Evolutionary conservation across 53 echinoderm and acorn worm genomes (phyloP).

Genomic region (Antedon mediterranea): DNA sequence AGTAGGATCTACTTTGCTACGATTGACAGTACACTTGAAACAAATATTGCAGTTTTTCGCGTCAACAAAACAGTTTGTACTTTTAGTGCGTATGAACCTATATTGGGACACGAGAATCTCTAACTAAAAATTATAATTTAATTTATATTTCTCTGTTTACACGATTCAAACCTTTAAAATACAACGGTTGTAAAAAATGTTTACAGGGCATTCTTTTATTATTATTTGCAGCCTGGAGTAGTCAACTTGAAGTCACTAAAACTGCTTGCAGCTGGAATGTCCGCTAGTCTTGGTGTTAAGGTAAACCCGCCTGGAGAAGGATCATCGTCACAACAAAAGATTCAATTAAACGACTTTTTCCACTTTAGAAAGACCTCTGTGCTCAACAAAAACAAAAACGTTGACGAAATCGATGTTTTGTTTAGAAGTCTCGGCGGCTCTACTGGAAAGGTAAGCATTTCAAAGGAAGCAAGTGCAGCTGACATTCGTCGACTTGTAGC

Average conservation of each 20-base stretch:
- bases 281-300: neutral
- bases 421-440: neutral
- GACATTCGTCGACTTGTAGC: neutral
- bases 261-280: neutral
- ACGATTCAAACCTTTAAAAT: no score
- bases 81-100: no score
- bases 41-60: no score
- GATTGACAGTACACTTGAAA: no score
- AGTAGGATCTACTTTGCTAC: no score
- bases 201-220: neutral
- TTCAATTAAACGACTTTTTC: neutral
- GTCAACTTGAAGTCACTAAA: neutral
- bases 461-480: neutral
- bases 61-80: no score
- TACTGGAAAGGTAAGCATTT: neutral
- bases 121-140: no score
- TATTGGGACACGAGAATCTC: no score
- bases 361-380: neutral
- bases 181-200: no score
- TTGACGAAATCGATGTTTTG: neutral
- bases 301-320: neutral
- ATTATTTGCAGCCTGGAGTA: neutral
- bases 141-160: no score
- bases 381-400: neutral
- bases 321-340: neutral